Conservation (phyloP, 2,113 vertebrate species). For the Anoura caudifer region DNA sequence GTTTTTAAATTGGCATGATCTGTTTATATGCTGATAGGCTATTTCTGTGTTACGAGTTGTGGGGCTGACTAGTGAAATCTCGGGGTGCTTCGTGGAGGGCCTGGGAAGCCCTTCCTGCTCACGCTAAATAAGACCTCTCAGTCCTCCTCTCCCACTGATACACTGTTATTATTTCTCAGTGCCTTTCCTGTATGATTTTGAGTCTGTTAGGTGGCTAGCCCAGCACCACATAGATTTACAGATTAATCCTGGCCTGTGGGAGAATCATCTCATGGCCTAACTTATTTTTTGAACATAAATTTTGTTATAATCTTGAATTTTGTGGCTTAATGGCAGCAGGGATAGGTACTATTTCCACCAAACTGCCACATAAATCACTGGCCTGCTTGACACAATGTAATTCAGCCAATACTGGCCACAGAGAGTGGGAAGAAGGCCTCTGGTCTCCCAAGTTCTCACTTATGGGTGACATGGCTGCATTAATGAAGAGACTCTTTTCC, state of each 20-base stretch:
- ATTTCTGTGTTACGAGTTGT: not conserved
- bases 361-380: not conserved
- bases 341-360: not conserved
- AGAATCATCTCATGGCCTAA: not conserved
- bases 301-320: not conserved
- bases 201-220: not conserved
- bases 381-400: not conserved
- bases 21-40: conserved; percentile 13
- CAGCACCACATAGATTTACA: not conserved
- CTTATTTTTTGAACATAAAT: not conserved
- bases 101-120: not conserved
- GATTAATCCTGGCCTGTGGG: not conserved
- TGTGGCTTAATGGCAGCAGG: not conserved
- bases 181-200: not conserved
- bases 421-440: not conserved
- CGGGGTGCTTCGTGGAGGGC: not conserved
- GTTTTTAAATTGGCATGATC: conserved; percentile 47
- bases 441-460: not conserved
- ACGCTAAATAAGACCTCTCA: not conserved
- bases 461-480: rapidly evolving
- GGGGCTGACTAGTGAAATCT: not conserved
- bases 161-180: not conserved
- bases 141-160: not conserved
- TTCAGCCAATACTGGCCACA: not conserved
- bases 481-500: not conserved